Evolutionary conservation across 2,888 invertebrate genomes (phyloP).

Genomic region (Coleophora flavipennella): DNA sequence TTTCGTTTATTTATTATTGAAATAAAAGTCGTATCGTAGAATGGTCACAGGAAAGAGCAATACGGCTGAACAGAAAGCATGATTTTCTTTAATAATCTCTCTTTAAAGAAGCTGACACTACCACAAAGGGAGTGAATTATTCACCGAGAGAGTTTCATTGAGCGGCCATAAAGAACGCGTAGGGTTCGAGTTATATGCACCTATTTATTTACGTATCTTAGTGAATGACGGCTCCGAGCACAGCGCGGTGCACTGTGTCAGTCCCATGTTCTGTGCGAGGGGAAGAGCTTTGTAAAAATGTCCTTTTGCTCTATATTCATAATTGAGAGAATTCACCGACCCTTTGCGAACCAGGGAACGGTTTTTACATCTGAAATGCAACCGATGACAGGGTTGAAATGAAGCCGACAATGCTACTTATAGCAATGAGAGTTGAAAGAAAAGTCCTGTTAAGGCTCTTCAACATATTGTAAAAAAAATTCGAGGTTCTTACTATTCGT

Average conservation of each 20-base stretch:
- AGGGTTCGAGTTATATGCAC: constrained; percentile 49
- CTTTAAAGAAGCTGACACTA: constrained; percentile 3
- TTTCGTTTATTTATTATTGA: too few relatives aligned
- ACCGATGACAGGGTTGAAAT: constrained; percentile 1
- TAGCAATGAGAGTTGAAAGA: not conserved
- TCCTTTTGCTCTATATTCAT: constrained; percentile 15
- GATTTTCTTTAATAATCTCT: too few relatives aligned
- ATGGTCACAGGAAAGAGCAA: too few relatives aligned
- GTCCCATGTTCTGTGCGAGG: constrained; percentile 25
- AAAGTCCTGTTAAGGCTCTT: constrained; percentile 8
- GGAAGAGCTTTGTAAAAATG: constrained; percentile 30
- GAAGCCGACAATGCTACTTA: too few relatives aligned
- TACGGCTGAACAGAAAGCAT: too few relatives aligned
- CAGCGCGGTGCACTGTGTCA: constrained; percentile 25
- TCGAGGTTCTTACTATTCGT: too few relatives aligned
- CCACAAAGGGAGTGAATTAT: constrained; percentile 34
- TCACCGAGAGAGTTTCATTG: constrained; percentile 31
- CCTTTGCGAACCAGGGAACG: not conserved
- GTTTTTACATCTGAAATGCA: constrained; percentile 1
- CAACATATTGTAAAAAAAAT: too few relatives aligned
- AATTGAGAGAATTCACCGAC: constrained; percentile 1
- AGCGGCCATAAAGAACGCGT: constrained; percentile 31
- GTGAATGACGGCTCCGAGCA: constrained; percentile 30
- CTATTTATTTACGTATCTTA: constrained; percentile 55
- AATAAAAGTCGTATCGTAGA: too few relatives aligned